Percentiles rank a stretch among this genome's conserved stretches.
Conservation (phyloP, 2,888 invertebrate genomes). For the Melieria crassipennis region DNA sequence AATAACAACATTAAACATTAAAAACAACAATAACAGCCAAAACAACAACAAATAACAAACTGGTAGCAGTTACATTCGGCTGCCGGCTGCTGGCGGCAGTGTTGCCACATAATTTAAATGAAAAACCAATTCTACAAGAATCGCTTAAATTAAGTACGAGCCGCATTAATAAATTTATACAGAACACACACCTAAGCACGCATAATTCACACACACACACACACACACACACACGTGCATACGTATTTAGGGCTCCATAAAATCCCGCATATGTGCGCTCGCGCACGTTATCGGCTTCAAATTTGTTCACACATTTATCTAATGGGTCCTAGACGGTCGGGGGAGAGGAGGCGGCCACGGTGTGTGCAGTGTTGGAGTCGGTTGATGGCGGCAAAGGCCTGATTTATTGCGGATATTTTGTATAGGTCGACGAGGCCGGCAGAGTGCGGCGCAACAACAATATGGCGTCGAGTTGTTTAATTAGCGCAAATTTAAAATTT, state of each 20-base stretch:
- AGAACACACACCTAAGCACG: slow-evolving; percentile 1
- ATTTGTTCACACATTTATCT: slow-evolving; percentile 24
- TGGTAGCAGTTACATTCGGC: not conserved
- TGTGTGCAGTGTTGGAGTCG: not conserved
- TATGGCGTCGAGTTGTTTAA: slow-evolving; percentile 31
- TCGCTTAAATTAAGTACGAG: slow-evolving; percentile 27
- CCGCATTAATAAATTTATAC: slow-evolving; percentile 27
- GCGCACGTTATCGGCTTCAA: slow-evolving; percentile 29
- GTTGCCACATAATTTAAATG: slow-evolving; percentile 6
- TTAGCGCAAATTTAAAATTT: slow-evolving; percentile 37
- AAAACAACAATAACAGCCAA: slow-evolving; percentile 15
- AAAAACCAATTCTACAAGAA: slow-evolving; percentile 20
- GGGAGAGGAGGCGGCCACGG: not conserved
- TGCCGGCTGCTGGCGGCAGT: too few species aligned
- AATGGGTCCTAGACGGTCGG: not conserved
- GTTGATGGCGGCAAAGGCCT: slow-evolving; percentile 10
- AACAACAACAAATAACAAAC: slow-evolving; percentile 17
- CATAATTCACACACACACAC: not conserved
- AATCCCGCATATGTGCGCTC: slow-evolving; percentile 5
- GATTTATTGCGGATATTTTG: slow-evolving; percentile 16
- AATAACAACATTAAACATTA: slow-evolving; percentile 10
- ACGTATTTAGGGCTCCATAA: not conserved
- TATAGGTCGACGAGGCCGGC: not conserved
- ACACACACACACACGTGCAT: not conserved
- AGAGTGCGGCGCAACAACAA: slow-evolving; percentile 25